Percentiles rank a stretch among this genome's conserved stretches.
Conservation (phyloP, 2,888 invertebrate species). For the Caenorhabditis sp. region DNA sequence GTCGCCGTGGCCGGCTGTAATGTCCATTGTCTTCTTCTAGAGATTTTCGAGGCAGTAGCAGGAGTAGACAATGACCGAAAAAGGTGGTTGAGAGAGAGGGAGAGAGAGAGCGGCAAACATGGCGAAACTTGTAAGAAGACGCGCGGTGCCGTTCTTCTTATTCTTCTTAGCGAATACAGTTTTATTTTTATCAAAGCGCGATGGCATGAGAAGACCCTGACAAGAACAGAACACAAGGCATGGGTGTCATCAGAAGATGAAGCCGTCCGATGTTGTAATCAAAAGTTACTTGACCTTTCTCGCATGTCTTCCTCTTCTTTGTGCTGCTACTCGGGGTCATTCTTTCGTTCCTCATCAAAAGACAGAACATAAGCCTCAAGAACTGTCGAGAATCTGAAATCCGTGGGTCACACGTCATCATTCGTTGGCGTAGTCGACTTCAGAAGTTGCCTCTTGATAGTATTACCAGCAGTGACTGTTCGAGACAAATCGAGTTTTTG, state of each 20-base stretch:
- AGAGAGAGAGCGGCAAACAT: too few relatives aligned
- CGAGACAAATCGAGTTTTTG: constrained; percentile 14
- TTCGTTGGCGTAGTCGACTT: neutral
- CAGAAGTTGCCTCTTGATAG: neutral
- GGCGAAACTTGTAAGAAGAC: constrained; percentile 32
- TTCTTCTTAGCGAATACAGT: constrained; percentile 58
- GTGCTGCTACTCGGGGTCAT: neutral
- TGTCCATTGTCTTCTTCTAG: constrained; percentile 65
- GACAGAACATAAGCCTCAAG: too few relatives aligned
- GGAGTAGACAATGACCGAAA: constrained; percentile 48
- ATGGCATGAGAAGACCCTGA: neutral
- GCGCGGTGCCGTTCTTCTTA: constrained; percentile 49
- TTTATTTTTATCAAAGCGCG: constrained; percentile 18
- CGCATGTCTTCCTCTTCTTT: neutral
- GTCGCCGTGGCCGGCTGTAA: constrained; percentile 26
- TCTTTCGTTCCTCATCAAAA: neutral
- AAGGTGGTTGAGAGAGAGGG: neutral
- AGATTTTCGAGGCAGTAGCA: constrained; percentile 1
- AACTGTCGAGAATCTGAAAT: constrained; percentile 8
- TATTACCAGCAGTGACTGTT: constrained; percentile 8
- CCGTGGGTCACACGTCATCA: constrained; percentile 12
- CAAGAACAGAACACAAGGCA: constrained; percentile 36
- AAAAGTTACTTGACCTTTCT: constrained; percentile 22
- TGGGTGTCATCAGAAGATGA: constrained; percentile 29
- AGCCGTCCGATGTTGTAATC: constrained; percentile 16